phyloP scores from a whole-genome alignment of 2,797 vertebrate genomes.

The Sphaeramia orbicularis region DNA sequence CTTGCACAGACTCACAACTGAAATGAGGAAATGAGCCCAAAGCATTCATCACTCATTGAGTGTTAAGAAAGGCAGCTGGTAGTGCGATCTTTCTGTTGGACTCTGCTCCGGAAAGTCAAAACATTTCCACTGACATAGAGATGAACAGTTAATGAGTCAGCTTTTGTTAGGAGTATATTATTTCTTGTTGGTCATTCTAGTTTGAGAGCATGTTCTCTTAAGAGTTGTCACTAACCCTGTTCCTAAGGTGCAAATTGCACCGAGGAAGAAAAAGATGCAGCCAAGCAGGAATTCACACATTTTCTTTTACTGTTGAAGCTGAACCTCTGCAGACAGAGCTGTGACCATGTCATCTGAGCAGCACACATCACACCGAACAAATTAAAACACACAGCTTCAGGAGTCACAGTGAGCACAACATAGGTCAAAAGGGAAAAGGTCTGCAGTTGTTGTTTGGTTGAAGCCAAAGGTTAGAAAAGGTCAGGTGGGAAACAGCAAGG shows the following conservation, averaged over 20 bases:
- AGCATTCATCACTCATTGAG: background rate
- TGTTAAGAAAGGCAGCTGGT: background rate
- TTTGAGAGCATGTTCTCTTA: slow-evolving; percentile 7
- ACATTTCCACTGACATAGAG: slow-evolving; percentile 19
- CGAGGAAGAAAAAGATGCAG: background rate
- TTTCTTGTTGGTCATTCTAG: background rate
- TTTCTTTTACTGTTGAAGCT: background rate
- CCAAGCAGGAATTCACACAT: background rate
- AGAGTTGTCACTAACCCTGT: slow-evolving; percentile 44
- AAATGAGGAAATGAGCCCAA: background rate
- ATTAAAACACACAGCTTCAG: slow-evolving; percentile 33
- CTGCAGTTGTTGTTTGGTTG: slow-evolving; percentile 56
- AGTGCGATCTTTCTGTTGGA: background rate
- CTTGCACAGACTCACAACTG: background rate
- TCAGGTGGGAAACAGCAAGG: slow-evolving; percentile 72
- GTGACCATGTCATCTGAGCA: slow-evolving; percentile 23
- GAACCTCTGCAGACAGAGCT: slow-evolving; percentile 24
- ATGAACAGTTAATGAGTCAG: slow-evolving; percentile 10
- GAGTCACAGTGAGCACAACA: slow-evolving; percentile 57
- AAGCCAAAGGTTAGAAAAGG: slow-evolving; percentile 65
- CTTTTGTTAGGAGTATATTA: background rate
- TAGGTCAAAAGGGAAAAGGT: slow-evolving; percentile 70
- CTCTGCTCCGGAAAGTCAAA: background rate
- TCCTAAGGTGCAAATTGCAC: slow-evolving; percentile 1
- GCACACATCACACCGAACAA: slow-evolving; percentile 14